A percentile compares a stretch with the other conserved stretches of the same genome.
Conservation (phyloP, 2,888 invertebrate species). For the Cheilosia urbana region DNA sequence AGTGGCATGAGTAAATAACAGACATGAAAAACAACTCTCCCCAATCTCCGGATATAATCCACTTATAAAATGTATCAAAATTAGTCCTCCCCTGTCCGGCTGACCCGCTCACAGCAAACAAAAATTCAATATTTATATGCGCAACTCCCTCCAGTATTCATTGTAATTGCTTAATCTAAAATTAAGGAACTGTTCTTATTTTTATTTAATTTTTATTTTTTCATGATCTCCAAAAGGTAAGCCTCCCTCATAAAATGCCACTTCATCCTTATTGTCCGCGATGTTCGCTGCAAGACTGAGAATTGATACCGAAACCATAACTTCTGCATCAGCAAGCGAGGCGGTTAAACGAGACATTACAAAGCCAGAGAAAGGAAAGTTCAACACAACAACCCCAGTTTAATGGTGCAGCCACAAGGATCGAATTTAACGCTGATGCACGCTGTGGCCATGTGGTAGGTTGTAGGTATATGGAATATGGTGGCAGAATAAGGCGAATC, state of each 20-base stretch:
- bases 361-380: constrained; percentile 40
- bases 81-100: too few relatives aligned
- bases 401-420: constrained; percentile 70
- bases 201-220: constrained; percentile 2
- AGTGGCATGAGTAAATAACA: too few relatives aligned
- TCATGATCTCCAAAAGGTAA: constrained; percentile 1
- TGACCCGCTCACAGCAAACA: too few relatives aligned
- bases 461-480: too few relatives aligned
- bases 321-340: constrained; percentile 25
- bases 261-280: constrained; percentile 62
- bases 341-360: constrained; percentile 54
- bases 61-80: too few relatives aligned
- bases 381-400: constrained; percentile 56
- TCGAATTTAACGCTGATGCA: constrained; percentile 71
- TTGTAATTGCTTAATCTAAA: constrained; percentile 68
- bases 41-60: too few relatives aligned
- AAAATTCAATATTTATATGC: constrained; percentile 59
- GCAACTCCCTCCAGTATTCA: constrained; percentile 56
- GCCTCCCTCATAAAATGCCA: constrained; percentile 57
- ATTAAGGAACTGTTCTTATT: constrained; percentile 35
- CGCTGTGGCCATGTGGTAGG: constrained; percentile 53
- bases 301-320: constrained; percentile 28
- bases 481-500: constrained; percentile 27
- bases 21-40: too few relatives aligned
- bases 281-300: constrained; percentile 53